Evolutionary conservation across 2,888 invertebrate genomes (phyloP), one percentile per base, ranked within the genome.

Genomic region (Eugnorisma glareosa): DNA sequence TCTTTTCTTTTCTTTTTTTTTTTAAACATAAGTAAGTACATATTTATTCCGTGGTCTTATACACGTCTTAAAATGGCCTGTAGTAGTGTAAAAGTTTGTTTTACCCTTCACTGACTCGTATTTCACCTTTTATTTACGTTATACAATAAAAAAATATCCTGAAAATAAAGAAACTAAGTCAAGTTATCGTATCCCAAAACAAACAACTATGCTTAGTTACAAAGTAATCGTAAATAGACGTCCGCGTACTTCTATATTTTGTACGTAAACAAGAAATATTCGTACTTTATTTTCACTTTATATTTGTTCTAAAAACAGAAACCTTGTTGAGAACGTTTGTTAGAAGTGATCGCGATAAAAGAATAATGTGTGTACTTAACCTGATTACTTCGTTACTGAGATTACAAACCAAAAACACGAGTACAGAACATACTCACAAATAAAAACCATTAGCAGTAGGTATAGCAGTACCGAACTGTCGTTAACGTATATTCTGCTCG

Each of bases 321-420:
- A 67, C 75, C 37, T 73, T 28, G 43, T 21, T 40, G 64, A 71
- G 64, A 71, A 40, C 61, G 63, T 51, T 73, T 72, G 68, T 69
- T 73, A 48, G 61, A 61, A 76, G 73, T 69, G 70, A 78, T 80
- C 59, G 67, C 76, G 24, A 80, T 82, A 74, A 76, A 82, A 80
- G 75, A 85, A 82, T 86, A 78, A 87, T 77, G 85, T 77, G 66
- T 78, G 64, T 87, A 78, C 86, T 85, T 85, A 79, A 75, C 75
- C 67, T 73, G 85, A 86, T 86, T 85, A 85, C 83, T 84, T 85
- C 45, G 75, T 85, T 82, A 77, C 73, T 67, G 66, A 67, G 83
- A 85, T 86, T 80, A 80, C 80, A 82, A 86, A 87, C 80, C 78
- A 73, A 67, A 74, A 85, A 79, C 75, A 77, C 21, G 61, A 28